Evolutionary conservation across 2,113 vertebrate species (phyloP), one percentile per base, ranked within the genome.

Genomic region (Plecturocebus donacophilus): DNA sequence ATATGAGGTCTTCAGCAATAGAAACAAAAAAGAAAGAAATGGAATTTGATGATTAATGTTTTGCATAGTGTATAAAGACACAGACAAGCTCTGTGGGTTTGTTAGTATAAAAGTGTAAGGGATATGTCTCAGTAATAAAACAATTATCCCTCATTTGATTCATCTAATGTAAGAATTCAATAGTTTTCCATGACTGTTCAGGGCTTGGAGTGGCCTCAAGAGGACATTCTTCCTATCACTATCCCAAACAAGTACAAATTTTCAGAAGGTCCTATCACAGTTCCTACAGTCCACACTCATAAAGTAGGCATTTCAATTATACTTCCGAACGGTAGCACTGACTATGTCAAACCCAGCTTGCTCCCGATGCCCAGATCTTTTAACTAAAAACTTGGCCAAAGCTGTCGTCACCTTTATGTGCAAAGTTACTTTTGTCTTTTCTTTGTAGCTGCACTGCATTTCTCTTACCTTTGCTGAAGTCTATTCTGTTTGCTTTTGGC

Each of bases 401-500:
- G 8, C 49, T 94, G 70, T 87, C 75, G 83, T 71, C 64, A 45
- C 58, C 76, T 94, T 75, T 16, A 70, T 5, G 19, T 85, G 40
- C 35, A 81, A 58, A 91, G 40, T n/a, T 42, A 27, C 40, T 73
- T 93, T 49, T 87, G 10, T 73, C 75, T 76, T 79, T 95, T 86
- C 30, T 91, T 14, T 21, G 0, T 3, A 45, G 47, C 45, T 35
- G 45, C 21, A 45, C 2, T 75, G 38, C 14, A 27, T 85, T 87
- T 89, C 71, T 68, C 61, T 64, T 70, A 45, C 92, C 88, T 85
- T 79, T 79, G 20, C 30, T 14, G 8, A 75, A 87, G 61, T 87
- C 80, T 68, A 13, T 96, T 90, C 52, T 87, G 75, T 93, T 98
- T 86, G 77, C 76, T 95, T 80, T 40, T 93, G 68, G 83, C 71